Conservation (phyloP, 2,113 vertebrate species). For the Pelmatolapia mariae region DNA sequence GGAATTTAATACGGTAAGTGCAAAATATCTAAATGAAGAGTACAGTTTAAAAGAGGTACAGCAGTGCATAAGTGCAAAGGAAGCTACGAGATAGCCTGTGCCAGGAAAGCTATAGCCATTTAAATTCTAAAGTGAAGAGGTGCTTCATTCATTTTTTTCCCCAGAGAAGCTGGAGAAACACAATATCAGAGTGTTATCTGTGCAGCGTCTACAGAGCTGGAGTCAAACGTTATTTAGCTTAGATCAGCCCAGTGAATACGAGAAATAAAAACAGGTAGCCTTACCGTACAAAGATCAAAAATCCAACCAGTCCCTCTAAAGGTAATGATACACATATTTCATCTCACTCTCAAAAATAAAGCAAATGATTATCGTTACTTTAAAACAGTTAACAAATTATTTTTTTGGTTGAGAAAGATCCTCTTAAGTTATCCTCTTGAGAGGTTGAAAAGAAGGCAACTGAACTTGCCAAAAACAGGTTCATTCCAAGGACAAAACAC, state of each 20-base stretch:
- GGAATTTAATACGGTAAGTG: neutral
- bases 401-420: neutral
- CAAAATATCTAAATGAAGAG: neutral
- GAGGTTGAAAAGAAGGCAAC: neutral
- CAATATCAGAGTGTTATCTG: neutral
- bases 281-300: neutral
- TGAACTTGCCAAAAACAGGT: neutral
- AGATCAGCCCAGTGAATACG: neutral
- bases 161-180: neutral
- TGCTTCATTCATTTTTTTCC: neutral
- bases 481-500: neutral
- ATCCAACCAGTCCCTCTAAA: neutral
- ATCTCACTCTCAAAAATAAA: neutral
- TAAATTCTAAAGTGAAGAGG: neutral
- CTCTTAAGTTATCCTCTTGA: neutral
- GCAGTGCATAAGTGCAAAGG: neutral
- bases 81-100: neutral
- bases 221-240: neutral
- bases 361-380: neutral
- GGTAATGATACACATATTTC: neutral
- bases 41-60: neutral
- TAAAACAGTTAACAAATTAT: neutral
- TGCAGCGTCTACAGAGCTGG: neutral
- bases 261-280: neutral
- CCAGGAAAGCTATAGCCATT: neutral